phyloP scores from a whole-genome alignment of 1,140 invertebrate species.

The Parasteatoda tepidariorum region DNA sequence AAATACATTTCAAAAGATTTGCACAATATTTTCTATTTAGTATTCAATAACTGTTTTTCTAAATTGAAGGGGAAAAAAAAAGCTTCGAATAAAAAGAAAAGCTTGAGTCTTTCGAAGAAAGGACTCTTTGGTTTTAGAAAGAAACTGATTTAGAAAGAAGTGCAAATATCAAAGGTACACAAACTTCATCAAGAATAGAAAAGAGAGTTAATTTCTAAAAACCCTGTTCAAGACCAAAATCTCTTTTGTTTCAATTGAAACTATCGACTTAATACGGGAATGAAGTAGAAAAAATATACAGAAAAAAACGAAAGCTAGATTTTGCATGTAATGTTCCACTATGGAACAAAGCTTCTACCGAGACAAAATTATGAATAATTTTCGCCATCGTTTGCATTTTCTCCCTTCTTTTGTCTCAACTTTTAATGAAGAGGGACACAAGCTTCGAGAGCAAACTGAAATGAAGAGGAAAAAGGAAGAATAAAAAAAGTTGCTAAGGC shows the following conservation, averaged over 20 bases:
- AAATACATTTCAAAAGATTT: too few species aligned
- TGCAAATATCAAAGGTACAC: not conserved
- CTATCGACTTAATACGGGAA: constrained; percentile 16
- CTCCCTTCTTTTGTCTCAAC: constrained; percentile 29
- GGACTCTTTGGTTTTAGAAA: too few species aligned
- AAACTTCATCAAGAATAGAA: not conserved
- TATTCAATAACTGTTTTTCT: too few species aligned
- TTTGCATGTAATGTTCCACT: not conserved
- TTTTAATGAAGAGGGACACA: constrained; percentile 33
- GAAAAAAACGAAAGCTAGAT: not conserved
- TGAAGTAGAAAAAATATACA: not conserved
- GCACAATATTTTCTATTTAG: too few species aligned
- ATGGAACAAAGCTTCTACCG: constrained; percentile 19
- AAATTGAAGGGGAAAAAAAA: too few species aligned
- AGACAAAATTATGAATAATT: constrained; percentile 40
- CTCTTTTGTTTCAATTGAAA: constrained; percentile 19
- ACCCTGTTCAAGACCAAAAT: not conserved
- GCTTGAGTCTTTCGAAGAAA: too few species aligned
- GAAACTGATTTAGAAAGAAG: not conserved
- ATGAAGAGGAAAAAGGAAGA: not conserved
- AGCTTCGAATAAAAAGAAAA: too few species aligned
- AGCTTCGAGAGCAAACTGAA: not conserved
- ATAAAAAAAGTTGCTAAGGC: constrained; percentile 31
- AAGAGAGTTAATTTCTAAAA: not conserved
- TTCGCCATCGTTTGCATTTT: constrained; percentile 33